Conservation (phyloP, 1,140 invertebrate genomes). For the Fopius arisanus region DNA sequence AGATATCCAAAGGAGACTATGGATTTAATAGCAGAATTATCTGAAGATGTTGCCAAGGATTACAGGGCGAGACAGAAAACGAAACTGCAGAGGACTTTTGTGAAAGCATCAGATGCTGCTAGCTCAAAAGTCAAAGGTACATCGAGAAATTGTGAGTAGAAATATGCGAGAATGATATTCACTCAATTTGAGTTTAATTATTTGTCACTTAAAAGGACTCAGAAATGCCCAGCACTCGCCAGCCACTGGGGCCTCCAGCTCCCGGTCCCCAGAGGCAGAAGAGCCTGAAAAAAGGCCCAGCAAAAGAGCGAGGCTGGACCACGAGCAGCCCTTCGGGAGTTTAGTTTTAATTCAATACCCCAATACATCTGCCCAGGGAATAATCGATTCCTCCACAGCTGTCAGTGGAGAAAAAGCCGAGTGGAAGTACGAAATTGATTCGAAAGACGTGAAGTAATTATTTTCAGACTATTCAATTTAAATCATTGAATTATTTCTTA, state of each 20-base stretch:
- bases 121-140: constrained; percentile 75
- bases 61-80: constrained; percentile 73
- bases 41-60: constrained; percentile 74
- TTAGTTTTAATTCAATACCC: constrained; percentile 53
- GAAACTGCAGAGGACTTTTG: constrained; percentile 79
- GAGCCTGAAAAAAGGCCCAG: constrained; percentile 13
- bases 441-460: constrained; percentile 15
- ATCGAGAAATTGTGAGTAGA: constrained; percentile 62
- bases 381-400: constrained; percentile 42
- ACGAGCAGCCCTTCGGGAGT: constrained; percentile 40
- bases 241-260: neutral
- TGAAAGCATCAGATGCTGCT: constrained; percentile 79
- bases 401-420: constrained; percentile 43
- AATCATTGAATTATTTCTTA: neutral
- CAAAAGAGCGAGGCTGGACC: constrained; percentile 40
- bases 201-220: constrained; percentile 22
- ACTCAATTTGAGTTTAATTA: neutral
- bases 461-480: too few relatives aligned
- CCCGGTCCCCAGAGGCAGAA: constrained; percentile 4
- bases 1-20: constrained; percentile 84
- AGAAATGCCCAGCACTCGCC: neutral
- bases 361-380: constrained; percentile 43
- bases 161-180: neutral
- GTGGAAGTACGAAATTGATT: constrained; percentile 42
- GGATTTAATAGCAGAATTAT: constrained; percentile 76